phyloP scores from a whole-genome alignment of 2,113 vertebrate species.

The Plecturocebus donacophilus region DNA sequence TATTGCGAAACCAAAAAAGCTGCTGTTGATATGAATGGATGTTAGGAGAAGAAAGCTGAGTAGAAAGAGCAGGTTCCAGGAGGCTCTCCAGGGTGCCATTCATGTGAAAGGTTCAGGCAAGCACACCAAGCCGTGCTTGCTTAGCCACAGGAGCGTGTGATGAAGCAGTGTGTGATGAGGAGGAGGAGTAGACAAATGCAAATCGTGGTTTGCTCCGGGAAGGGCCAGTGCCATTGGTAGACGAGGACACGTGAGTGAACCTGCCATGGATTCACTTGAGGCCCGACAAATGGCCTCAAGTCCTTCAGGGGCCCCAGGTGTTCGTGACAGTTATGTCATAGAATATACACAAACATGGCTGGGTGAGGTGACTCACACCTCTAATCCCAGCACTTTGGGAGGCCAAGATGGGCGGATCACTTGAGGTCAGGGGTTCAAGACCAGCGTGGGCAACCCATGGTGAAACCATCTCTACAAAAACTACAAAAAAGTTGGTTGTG shows the following conservation, averaged over 20 bases:
- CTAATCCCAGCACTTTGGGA: too few species aligned
- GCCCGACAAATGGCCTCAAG: too few species aligned
- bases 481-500: too few species aligned
- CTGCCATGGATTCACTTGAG: too few species aligned
- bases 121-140: background rate
- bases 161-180: too few species aligned
- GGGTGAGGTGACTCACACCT: too few species aligned
- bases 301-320: background rate
- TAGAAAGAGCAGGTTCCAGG: background rate
- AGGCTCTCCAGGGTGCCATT: background rate
- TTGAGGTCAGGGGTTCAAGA: too few species aligned
- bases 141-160: rapidly evolving
- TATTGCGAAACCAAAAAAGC: background rate
- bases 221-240: background rate
- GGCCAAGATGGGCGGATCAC: too few species aligned
- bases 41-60: background rate
- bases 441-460: too few species aligned
- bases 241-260: background rate
- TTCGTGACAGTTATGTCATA: background rate
- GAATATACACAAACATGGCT: too few species aligned
- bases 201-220: rapidly evolving
- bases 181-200: rapidly evolving
- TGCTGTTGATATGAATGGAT: background rate
- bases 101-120: too few species aligned
- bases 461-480: too few species aligned